Evolutionary conservation across 1,140 invertebrate genomes (phyloP).

Genomic region (Drosophila varians): DNA sequence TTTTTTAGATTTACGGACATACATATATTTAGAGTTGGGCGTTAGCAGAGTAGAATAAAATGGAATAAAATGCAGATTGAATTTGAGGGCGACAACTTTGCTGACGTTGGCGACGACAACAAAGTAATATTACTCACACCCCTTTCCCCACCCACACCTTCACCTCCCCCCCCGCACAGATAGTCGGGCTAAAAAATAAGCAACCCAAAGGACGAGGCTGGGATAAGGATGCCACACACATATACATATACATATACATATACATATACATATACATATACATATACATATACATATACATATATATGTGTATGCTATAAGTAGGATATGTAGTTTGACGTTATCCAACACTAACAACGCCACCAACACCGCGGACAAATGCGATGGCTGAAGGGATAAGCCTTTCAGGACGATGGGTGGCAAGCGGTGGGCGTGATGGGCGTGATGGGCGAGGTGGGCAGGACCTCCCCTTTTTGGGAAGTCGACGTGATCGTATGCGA

Average conservation of each 20-base stretch:
- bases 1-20: conserved; percentile 27
- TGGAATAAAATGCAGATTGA: conserved; percentile 74
- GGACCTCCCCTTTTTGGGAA: neutral
- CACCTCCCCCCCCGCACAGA: too few species aligned
- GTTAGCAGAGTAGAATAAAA: conserved; percentile 54
- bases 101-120: conserved; percentile 61
- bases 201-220: conserved; percentile 31
- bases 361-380: conserved; percentile 44
- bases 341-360: conserved; percentile 65
- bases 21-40: conserved; percentile 60
- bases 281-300: neutral
- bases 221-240: neutral
- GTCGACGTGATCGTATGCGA: conserved; percentile 76
- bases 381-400: conserved; percentile 36
- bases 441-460: neutral
- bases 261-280: too few species aligned
- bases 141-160: conserved; percentile 1
- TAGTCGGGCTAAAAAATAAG: conserved; percentile 40
- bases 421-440: neutral
- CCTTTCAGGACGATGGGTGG: neutral
- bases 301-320: conserved; percentile 25
- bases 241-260: too few species aligned
- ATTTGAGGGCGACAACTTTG: conserved; percentile 66
- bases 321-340: conserved; percentile 64
- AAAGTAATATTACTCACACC: conserved; percentile 61